Evolutionary conservation across 1,140 invertebrate genomes (phyloP).

Genomic region (Paraescarpia echinospica): DNA sequence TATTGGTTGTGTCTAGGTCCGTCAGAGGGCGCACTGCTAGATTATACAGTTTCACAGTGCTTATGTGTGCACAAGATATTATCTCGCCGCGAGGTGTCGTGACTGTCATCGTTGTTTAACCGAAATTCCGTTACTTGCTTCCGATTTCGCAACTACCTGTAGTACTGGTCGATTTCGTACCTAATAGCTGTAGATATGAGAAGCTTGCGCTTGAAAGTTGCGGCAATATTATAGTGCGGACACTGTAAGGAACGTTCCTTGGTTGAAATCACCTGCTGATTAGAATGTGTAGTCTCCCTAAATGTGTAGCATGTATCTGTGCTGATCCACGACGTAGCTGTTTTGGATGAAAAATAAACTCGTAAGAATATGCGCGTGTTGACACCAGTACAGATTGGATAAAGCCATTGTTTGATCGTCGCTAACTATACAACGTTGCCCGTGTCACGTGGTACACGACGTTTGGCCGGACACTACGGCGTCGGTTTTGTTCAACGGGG

Average conservation of each 20-base stretch:
- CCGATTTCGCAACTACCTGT: neutral
- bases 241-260: neutral
- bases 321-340: neutral
- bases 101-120: neutral
- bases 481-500: neutral
- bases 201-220: neutral
- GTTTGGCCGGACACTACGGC: neutral
- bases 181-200: neutral
- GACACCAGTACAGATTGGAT: neutral
- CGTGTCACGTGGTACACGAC: too few species aligned
- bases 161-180: neutral
- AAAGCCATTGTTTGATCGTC: neutral
- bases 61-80: neutral
- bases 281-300: neutral
- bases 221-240: neutral
- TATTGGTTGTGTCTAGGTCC: neutral
- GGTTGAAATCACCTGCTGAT: neutral
- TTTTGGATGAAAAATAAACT: neutral
- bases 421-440: neutral
- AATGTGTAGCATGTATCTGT: neutral
- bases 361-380: neutral
- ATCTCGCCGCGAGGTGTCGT: neutral
- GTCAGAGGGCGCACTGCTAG: neutral
- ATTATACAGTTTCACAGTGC: neutral
- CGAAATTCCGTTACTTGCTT: neutral